Evolutionary conservation across 2,797 vertebrate genomes (phyloP).

Genomic region (Paratrypauchen microcephalus): DNA sequence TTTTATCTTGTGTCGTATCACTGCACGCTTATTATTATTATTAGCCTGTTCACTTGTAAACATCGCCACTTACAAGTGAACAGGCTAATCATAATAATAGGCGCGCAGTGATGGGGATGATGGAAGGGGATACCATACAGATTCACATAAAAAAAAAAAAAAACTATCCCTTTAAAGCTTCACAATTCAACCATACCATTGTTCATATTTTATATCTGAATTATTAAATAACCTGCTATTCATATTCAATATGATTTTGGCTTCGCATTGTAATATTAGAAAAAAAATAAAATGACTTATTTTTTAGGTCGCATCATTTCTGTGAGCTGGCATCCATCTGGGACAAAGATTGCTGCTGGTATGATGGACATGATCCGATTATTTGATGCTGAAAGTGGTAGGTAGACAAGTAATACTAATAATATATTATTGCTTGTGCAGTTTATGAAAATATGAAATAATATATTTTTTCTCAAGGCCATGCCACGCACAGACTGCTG

Average conservation of each 20-base stretch:
- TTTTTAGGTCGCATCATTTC: slow-evolving; percentile 85
- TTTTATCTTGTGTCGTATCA: no score
- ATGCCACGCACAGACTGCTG: slow-evolving; percentile 76
- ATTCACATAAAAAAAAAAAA: no score
- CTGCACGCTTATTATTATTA: no score
- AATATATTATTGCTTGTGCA: neutral
- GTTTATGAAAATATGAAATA: neutral
- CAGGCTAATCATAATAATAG: no score
- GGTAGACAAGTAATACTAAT: slow-evolving; percentile 14
- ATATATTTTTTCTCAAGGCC: slow-evolving; percentile 72
- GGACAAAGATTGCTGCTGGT: slow-evolving; percentile 81
- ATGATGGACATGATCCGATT: slow-evolving; percentile 84
- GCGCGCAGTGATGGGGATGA: no score
- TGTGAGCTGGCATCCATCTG: slow-evolving; percentile 88
- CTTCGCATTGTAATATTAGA: neutral
- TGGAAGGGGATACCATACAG: no score
- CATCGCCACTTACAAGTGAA: no score
- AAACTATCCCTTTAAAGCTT: no score
- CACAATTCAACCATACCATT: neutral
- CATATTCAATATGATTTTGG: neutral
- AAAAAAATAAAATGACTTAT: neutral
- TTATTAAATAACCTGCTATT: neutral
- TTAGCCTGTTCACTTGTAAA: no score
- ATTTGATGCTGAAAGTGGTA: slow-evolving; percentile 84
- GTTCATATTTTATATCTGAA: neutral